Evolutionary conservation across 2,797 vertebrate species (phyloP).

Genomic region (Thripadectes ignobilis): DNA sequence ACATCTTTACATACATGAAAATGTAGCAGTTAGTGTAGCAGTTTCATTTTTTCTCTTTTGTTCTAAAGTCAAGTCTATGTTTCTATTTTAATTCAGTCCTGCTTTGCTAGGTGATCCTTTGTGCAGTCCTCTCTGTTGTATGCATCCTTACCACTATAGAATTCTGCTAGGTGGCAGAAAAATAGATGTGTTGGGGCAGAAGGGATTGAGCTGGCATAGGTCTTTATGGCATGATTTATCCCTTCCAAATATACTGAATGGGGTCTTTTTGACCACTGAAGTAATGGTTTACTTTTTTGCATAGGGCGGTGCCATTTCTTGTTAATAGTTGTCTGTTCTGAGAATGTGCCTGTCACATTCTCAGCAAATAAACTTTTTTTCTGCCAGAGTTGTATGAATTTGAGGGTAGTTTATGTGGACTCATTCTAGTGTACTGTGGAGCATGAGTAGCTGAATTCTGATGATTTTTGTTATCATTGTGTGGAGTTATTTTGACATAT

Average conservation of each 20-base stretch:
- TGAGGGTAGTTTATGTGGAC: neutral
- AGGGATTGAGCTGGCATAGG: neutral
- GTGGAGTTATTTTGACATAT: neutral
- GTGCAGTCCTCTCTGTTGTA: neutral
- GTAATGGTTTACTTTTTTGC: neutral
- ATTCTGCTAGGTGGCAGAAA: neutral
- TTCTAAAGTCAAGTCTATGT: neutral
- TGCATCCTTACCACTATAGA: accelerated
- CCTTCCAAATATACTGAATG: neutral
- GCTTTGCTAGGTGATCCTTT: neutral
- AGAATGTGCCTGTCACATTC: neutral
- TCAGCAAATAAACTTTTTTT: neutral
- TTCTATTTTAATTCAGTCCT: neutral
- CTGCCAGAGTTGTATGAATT: neutral
- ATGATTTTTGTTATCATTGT: neutral
- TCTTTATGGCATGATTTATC: neutral
- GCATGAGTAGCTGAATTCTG: neutral
- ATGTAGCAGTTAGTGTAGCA: neutral
- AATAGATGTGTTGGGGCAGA: neutral
- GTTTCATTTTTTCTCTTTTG: neutral
- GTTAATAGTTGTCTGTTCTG: neutral
- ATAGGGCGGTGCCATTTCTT: neutral
- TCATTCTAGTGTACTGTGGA: neutral
- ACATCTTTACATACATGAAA: neutral
- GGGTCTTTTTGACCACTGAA: neutral